Evolutionary conservation across 2,888 invertebrate species (phyloP).

Genomic region (Pelosia muscerda): DNA sequence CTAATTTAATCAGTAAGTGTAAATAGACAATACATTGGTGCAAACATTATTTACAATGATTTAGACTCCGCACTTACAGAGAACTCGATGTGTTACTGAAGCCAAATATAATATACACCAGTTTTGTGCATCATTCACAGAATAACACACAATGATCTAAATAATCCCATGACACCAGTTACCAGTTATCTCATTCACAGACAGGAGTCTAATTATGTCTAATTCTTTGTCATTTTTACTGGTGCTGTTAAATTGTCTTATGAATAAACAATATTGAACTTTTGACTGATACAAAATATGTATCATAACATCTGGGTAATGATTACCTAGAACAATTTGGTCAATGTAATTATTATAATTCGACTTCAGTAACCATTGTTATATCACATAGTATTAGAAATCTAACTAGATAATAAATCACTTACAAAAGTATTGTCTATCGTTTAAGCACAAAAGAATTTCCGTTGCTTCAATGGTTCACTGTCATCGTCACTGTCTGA

Average conservation of each 20-base stretch:
- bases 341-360: background rate
- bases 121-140: background rate
- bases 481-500: constrained; percentile 80
- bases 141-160: background rate
- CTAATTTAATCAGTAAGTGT: constrained; percentile 44
- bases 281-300: background rate
- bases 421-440: constrained; percentile 23
- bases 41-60: constrained; percentile 18
- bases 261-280: background rate
- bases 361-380: constrained; percentile 8
- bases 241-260: background rate
- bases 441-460: constrained; percentile 69
- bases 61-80: constrained; percentile 30
- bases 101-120: background rate
- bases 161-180: background rate
- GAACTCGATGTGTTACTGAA: constrained; percentile 26
- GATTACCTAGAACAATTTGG: background rate
- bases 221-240: too few relatives aligned
- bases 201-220: too few relatives aligned
- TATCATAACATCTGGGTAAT: background rate
- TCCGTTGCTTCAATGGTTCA: constrained; percentile 70
- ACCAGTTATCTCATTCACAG: too few relatives aligned
- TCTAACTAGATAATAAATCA: constrained; percentile 26
- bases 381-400: constrained; percentile 20
- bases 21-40: constrained; percentile 17